Percentiles rank a stretch among this genome's conserved stretches.
These are phyloP conservation scores for Diprion similis DNA, from an alignment of 1,140 invertebrate species.

Conservation along the genomic window DNA sequence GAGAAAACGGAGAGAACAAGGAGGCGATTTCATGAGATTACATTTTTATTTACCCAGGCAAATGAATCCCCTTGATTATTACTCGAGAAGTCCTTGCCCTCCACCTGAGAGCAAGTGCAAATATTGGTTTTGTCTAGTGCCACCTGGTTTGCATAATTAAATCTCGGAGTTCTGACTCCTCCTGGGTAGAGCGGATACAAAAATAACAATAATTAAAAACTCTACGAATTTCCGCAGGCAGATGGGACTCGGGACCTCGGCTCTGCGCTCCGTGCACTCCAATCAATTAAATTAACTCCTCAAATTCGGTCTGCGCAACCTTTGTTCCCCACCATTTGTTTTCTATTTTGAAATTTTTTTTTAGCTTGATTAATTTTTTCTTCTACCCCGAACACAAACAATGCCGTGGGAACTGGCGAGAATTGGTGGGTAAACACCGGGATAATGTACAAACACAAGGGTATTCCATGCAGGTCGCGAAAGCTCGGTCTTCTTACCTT, in stretches of 20 bases:
- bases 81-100: not conserved
- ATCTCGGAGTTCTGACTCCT: not conserved
- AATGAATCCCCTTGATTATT: conserved; percentile 7
- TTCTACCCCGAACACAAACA: too few species aligned
- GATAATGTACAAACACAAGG: too few species aligned
- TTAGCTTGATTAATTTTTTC: too few species aligned
- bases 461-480: too few species aligned
- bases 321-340: not conserved
- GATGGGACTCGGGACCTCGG: not conserved
- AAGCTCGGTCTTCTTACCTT: too few species aligned
- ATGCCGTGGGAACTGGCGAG: too few species aligned
- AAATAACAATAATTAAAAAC: conserved; percentile 6
- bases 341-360: too few species aligned
- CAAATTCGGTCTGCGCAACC: not conserved
- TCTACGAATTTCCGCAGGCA: not conserved
- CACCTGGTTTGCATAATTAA: conserved; percentile 3
- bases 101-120: not conserved
- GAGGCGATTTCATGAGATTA: conserved; percentile 1
- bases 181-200: not conserved
- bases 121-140: conserved; percentile 7
- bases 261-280: not conserved
- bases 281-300: not conserved
- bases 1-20: not conserved
- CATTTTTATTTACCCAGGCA: conserved; percentile 7
- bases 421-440: too few species aligned